A percentile compares a stretch with the other conserved stretches of the same genome.
phyloP scores from a whole-genome alignment of 2,113 vertebrate genomes.

The Oreochromis aureus region DNA sequence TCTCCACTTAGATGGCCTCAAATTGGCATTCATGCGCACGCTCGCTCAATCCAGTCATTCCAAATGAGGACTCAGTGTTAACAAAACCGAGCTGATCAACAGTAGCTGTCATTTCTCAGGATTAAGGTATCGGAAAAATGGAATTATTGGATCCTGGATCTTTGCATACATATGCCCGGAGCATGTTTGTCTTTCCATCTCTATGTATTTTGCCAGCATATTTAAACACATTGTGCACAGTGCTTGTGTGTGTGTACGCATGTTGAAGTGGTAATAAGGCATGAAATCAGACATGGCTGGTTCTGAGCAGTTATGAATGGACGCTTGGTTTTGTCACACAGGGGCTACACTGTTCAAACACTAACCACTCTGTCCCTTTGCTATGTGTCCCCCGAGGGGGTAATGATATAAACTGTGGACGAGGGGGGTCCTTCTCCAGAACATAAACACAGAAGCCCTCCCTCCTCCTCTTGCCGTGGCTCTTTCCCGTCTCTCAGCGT shows the following conservation, averaged over 20 bases:
- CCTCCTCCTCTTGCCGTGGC: neutral
- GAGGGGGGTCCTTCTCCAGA: neutral
- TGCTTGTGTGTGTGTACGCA: neutral
- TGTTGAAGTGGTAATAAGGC: conserved; percentile 18
- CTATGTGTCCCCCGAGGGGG: neutral
- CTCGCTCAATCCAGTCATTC: neutral
- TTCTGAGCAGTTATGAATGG: conserved; percentile 10
- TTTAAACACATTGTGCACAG: neutral
- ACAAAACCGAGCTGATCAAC: neutral
- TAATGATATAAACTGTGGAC: neutral
- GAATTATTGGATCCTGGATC: neutral
- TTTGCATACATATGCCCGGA: neutral
- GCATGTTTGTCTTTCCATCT: neutral
- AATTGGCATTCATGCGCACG: neutral
- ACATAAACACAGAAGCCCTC: neutral
- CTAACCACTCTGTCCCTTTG: neutral
- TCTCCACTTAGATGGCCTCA: neutral
- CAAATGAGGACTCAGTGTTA: neutral
- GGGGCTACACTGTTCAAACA: neutral
- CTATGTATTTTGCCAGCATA: neutral
- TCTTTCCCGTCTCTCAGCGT: neutral
- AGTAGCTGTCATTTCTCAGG: neutral
- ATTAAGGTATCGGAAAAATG: neutral
- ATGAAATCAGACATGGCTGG: conserved; percentile 19
- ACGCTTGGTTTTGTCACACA: conserved; percentile 8